phyloP scores from a whole-genome alignment of 2,888 invertebrate genomes.

The Stenotaenia linearis region DNA sequence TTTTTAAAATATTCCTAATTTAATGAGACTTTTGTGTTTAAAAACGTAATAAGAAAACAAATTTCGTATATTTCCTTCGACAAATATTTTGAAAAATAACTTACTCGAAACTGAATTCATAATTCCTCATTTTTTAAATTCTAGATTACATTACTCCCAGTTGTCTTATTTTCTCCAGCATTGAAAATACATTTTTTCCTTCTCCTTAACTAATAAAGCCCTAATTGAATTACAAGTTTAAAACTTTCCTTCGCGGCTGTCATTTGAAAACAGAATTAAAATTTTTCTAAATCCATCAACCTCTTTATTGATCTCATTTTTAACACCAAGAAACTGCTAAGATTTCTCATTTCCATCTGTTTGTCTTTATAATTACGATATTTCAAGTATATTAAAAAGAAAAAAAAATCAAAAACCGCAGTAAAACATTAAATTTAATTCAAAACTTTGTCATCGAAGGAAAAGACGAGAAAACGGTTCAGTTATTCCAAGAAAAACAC shows the following conservation, averaged over 20 bases:
- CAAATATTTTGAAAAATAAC: too few relatives aligned
- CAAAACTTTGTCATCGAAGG: background rate
- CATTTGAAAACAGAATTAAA: background rate
- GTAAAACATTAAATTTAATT: background rate
- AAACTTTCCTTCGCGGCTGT: background rate
- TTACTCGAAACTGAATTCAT: background rate
- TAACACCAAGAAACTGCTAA: background rate
- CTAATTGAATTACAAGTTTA: background rate
- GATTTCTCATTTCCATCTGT: background rate
- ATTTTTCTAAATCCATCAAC: background rate
- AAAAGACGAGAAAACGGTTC: background rate
- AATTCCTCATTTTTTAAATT: background rate
- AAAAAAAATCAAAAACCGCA: background rate
- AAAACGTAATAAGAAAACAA: too few relatives aligned
- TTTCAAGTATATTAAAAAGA: background rate
- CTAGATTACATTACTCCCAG: background rate
- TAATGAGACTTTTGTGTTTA: too few relatives aligned
- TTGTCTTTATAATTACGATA: background rate
- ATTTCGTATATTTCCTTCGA: too few relatives aligned
- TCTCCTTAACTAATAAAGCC: background rate
- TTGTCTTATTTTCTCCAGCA: background rate
- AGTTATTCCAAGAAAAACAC: background rate
- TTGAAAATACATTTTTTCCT: background rate
- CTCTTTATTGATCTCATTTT: background rate
- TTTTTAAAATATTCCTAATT: too few relatives aligned